Evolutionary conservation across 2,113 vertebrate genomes (phyloP).

Genomic region (Corythornis vintsioides): DNA sequence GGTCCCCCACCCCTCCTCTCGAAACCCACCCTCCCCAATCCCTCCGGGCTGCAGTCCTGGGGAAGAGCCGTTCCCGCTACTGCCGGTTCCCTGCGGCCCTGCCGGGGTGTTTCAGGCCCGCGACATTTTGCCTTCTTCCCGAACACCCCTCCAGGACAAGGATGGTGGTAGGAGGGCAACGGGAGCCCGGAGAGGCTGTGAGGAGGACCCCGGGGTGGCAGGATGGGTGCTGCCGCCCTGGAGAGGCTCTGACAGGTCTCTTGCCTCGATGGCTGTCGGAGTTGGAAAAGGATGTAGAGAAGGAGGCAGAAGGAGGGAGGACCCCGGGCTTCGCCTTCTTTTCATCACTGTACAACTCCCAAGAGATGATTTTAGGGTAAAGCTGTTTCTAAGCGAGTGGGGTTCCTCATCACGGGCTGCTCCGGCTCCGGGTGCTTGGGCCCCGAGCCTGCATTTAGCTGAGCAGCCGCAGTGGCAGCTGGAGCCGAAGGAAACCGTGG

Average conservation of each 20-base stretch:
- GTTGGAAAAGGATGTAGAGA: neutral
- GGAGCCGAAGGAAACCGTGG: neutral
- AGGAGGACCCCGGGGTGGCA: neutral
- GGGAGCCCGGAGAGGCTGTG: neutral
- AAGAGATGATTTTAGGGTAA: neutral
- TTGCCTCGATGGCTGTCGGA: neutral
- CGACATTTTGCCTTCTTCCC: neutral
- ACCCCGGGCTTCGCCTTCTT: neutral
- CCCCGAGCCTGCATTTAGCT: neutral
- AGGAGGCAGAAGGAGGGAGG: neutral
- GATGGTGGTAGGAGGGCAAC: neutral
- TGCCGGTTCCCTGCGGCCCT: slow-evolving; percentile 4
- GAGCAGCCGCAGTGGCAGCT: neutral
- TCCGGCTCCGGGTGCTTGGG: neutral
- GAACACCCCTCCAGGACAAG: neutral
- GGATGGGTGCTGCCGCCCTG: neutral
- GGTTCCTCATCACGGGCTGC: neutral
- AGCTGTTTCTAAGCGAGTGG: neutral
- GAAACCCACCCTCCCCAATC: no score
- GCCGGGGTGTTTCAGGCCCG: neutral
- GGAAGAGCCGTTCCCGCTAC: neutral
- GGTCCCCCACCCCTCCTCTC: neutral
- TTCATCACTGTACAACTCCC: neutral
- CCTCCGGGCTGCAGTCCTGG: neutral
- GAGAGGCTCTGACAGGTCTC: slow-evolving; percentile 55